Evolutionary conservation across 2,797 vertebrate species (phyloP).

Genomic region (Oreochromis grahami): DNA sequence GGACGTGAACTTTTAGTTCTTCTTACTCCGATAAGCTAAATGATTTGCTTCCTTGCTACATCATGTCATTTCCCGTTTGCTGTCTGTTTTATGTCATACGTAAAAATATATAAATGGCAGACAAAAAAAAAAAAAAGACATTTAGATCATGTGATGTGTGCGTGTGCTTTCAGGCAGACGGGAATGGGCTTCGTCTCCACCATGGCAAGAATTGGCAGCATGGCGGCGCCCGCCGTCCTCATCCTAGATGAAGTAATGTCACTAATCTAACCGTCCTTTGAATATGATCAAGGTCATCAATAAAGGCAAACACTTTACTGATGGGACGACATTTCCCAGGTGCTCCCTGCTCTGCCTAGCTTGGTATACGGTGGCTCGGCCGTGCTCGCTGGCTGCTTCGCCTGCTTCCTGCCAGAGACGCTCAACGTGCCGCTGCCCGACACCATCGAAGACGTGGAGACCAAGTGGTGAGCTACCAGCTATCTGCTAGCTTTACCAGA

Average conservation of each 20-base stretch:
- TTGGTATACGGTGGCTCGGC: constrained; percentile 81
- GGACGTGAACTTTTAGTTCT: not conserved
- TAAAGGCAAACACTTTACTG: not conserved
- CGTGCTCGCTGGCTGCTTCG: constrained; percentile 65
- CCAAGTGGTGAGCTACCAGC: constrained; percentile 53
- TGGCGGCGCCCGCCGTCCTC: constrained; percentile 85
- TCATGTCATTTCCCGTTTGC: not conserved
- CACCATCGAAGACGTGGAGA: constrained; percentile 85
- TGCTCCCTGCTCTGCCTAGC: constrained; percentile 80
- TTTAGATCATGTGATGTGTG: not conserved
- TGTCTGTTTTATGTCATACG: accelerated
- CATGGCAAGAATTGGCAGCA: constrained; percentile 86
- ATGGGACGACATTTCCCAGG: constrained; percentile 26
- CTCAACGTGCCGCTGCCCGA: constrained; percentile 83
- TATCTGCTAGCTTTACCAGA: not conserved
- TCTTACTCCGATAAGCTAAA: not conserved
- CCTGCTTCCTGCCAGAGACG: constrained; percentile 85
- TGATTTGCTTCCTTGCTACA: not conserved
- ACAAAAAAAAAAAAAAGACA: not conserved
- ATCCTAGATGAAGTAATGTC: constrained; percentile 78
- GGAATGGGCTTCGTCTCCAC: constrained; percentile 87
- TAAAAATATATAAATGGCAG: not conserved
- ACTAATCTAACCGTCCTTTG: not conserved
- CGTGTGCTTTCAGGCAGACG: constrained; percentile 79
- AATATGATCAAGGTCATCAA: not conserved